Evolutionary conservation across 2,113 vertebrate species (phyloP).

Genomic region (Glaucomys volans): DNA sequence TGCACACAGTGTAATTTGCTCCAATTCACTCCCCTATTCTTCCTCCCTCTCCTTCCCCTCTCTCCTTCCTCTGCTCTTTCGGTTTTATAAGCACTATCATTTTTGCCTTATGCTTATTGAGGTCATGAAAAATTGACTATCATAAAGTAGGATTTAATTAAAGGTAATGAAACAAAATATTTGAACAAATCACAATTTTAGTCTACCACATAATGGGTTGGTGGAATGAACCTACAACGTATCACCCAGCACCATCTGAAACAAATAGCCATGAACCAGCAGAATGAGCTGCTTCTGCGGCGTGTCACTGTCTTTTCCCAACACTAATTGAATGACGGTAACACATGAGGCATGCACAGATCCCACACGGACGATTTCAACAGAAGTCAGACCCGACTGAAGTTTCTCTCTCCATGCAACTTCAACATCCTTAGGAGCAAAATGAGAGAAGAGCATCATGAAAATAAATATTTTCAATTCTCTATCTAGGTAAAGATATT

Average conservation of each 20-base stretch:
- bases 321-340: neutral
- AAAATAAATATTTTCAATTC: slow-evolving; percentile 44
- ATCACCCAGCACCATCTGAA: neutral
- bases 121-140: slow-evolving; percentile 47
- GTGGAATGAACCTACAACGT: slow-evolving; percentile 19
- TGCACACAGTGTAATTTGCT: no score
- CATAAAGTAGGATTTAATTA: slow-evolving; percentile 62
- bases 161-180: slow-evolving; percentile 57
- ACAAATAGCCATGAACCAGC: neutral
- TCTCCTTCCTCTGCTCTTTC: neutral
- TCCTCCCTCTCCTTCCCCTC: no score
- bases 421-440: slow-evolving; percentile 37
- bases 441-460: neutral
- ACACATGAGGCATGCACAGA: slow-evolving; percentile 12
- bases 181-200: slow-evolving; percentile 58
- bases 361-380: neutral
- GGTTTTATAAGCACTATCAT: slow-evolving; percentile 34
- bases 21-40: no score
- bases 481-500: neutral
- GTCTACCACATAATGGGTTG: neutral
- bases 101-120: slow-evolving; percentile 46
- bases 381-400: neutral
- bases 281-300: neutral
- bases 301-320: neutral
- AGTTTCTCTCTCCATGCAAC: neutral